Base-by-base conservation (phyloP, 2,888 invertebrate genomes). In the Tholera decimalis region DNA sequence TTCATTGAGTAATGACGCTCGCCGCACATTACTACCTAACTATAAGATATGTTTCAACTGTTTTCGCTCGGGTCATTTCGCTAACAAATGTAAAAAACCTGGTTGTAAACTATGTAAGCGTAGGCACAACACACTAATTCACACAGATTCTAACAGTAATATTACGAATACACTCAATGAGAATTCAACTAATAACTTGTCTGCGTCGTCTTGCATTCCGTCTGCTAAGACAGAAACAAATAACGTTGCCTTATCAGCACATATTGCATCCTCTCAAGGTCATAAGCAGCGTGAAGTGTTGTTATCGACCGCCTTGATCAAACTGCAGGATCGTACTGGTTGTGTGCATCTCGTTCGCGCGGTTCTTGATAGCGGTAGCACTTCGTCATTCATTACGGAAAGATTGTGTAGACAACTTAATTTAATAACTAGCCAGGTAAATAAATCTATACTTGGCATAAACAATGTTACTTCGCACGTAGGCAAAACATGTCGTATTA, bases 381-480 rank as follows among this genome's bases (percentile, higher is more conserved):
- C 46, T 1, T 28, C 46, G 9, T 46, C 26, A 9, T 47, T 47
- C 5, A 18, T 47, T 6, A 47, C 47, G 11, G 47, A 47, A 1
- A 28, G 28, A 11, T 11, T n/a, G n/a, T 47, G 11, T 46, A 26
- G n/a, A 9, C 3, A 46, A 46, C 18, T 30, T 3, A 33, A 4
- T 3, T 22, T 50, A 50, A 11, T 18, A n/a, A 18, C 18, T 22
- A 33, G 49, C 13, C 20, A 50, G 5, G 20, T 50, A 22, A 4
- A 33, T 33, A 50, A 7, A 50, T 50, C 49, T 8, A 33, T 50
- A 1, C 13, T 50, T 20, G 49, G 49, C 20, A 50, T 50, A 7
- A 50, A 22, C 8, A 50, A 50, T 4, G 22, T 33, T 1, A 50
- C 49, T 50, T 50, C 49, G 7, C 28, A 28, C 18, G 44, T 44